phyloP scores from a whole-genome alignment of 2,113 vertebrate species.

The Channa maculata region DNA sequence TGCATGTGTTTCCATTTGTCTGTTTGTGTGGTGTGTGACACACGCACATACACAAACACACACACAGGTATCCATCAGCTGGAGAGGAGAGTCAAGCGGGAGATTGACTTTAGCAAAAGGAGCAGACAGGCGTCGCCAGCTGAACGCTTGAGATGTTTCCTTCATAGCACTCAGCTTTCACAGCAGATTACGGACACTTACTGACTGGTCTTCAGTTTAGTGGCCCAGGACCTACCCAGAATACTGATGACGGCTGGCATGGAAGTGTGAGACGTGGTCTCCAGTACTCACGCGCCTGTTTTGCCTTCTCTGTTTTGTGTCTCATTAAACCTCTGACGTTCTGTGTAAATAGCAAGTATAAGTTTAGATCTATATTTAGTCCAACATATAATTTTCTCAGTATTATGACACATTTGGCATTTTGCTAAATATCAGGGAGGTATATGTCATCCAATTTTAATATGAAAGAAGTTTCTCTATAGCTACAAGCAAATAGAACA shows the following conservation, averaged over 20 bases:
- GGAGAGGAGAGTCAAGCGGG: constrained; percentile 68
- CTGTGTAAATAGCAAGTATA: neutral
- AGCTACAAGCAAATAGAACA: neutral
- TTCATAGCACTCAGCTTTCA: constrained; percentile 62
- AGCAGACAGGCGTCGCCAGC: constrained; percentile 57
- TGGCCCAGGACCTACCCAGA: constrained; percentile 42
- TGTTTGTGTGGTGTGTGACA: neutral
- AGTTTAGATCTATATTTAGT: neutral
- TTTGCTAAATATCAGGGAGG: neutral
- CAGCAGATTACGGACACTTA: constrained; percentile 70
- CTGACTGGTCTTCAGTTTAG: constrained; percentile 60
- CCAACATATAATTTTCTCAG: neutral
- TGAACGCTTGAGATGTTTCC: constrained; percentile 73
- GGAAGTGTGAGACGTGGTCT: neutral
- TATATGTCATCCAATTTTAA: neutral
- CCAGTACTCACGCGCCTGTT: neutral
- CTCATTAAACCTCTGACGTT: neutral
- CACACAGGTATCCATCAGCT: constrained; percentile 35
- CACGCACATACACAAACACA: constrained; percentile 5
- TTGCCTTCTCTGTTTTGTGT: neutral
- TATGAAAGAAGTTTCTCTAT: neutral
- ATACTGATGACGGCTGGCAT: constrained; percentile 45
- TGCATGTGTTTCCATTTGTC: constrained; percentile 20
- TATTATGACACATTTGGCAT: neutral
- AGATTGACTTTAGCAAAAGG: constrained; percentile 72